phyloP scores from a whole-genome alignment of 2,888 invertebrate species.

The Parnassius apollo region DNA sequence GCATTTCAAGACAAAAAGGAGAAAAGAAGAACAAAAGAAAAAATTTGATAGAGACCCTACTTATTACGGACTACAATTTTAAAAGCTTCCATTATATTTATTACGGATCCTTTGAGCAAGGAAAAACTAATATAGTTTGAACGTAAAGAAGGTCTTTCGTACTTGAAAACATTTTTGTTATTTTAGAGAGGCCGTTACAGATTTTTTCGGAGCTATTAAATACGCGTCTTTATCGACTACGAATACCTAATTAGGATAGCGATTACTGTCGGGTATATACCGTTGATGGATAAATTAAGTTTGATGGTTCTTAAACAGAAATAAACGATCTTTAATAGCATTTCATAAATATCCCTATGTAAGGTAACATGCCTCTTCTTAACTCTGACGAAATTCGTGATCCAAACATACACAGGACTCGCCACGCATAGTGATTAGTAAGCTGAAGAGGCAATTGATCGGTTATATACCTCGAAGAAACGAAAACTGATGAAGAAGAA shows the following conservation, averaged over 20 bases:
- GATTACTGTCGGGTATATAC: conserved; percentile 1
- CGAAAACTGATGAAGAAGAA: too few relatives aligned
- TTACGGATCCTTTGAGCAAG: conserved; percentile 21
- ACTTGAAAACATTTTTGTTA: not conserved
- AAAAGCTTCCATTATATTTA: conserved; percentile 22
- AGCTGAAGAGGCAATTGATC: too few relatives aligned
- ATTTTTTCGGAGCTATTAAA: not conserved
- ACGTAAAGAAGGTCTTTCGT: conserved; percentile 9
- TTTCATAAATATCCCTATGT: too few relatives aligned
- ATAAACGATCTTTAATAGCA: too few relatives aligned
- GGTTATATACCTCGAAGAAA: too few relatives aligned
- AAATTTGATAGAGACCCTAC: too few relatives aligned
- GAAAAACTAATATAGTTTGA: conserved; percentile 18
- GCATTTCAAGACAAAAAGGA: too few relatives aligned
- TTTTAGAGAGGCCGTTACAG: not conserved
- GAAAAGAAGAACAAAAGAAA: too few relatives aligned
- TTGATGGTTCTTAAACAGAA: not conserved
- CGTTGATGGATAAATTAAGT: not conserved
- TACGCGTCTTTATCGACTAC: conserved; percentile 3
- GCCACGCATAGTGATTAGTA: too few relatives aligned
- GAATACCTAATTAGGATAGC: conserved; percentile 6
- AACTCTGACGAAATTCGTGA: too few relatives aligned
- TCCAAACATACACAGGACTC: too few relatives aligned
- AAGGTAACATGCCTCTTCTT: too few relatives aligned
- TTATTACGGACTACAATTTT: conserved; percentile 6